phyloP scores from a whole-genome alignment of 2,797 vertebrate species.

The Trematomus bernacchii region DNA sequence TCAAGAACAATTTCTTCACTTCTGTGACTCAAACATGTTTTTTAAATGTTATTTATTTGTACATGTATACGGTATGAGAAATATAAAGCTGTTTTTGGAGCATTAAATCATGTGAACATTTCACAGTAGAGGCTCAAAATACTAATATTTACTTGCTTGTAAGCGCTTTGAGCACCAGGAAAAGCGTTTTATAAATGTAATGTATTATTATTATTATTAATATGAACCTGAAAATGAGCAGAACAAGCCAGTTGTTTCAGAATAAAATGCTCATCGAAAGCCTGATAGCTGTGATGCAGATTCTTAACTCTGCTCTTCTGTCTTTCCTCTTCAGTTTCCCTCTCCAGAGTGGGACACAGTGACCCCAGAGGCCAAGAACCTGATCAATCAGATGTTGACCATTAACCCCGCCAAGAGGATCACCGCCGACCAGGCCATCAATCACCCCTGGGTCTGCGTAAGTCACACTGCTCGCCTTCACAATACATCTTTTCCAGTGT shows the following conservation, averaged over 20 bases:
- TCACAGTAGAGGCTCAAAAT: no score
- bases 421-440: slow-evolving; percentile 97
- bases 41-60: no score
- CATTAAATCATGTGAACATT: no score
- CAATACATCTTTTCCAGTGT: background rate
- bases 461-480: slow-evolving; percentile 75
- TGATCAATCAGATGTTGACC: slow-evolving; percentile 99
- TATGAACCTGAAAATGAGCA: no score
- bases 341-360: slow-evolving; percentile 99
- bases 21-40: no score
- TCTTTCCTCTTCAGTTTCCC: slow-evolving; percentile 89
- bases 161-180: no score
- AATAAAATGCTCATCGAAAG: background rate
- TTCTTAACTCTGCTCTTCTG: background rate
- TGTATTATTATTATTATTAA: no score
- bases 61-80: no score
- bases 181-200: no score
- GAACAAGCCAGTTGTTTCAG: background rate
- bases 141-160: no score
- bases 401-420: slow-evolving; percentile 99
- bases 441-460: slow-evolving; percentile 99
- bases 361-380: slow-evolving; percentile 98
- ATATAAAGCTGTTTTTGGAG: no score
- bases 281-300: background rate
- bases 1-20: background rate